Evolutionary conservation across 1,140 invertebrate species (phyloP), one percentile per base, ranked within the genome.

Genomic region (Yoshiicerus persimilis): DNA sequence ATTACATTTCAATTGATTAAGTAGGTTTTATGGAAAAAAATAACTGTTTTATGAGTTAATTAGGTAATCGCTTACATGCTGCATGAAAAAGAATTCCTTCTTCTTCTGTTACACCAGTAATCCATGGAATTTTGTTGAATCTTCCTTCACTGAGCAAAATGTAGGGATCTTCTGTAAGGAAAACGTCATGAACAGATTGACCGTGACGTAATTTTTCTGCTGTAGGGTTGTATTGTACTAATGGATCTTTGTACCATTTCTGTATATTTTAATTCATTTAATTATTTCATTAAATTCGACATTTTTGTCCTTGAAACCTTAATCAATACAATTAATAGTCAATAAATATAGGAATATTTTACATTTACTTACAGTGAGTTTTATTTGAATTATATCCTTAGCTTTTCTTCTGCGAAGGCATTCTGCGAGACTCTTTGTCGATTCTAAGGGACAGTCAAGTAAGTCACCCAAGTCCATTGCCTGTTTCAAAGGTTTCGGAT

Each of bases 11-110:
- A 4, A 64, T 64, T 23, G 20, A 6, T 64, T 64, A 25, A 4
- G 41, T 11, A 20, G 20, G 41, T 47, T 11, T 16, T 4, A 47
- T 10, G 11, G 41, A 4, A 2, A 47, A 66, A n/a, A n/a, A n/a
- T n/a, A n/a, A n/a, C n/a, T 66, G n/a, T 66, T 10, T 23, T 66
- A n/a, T n/a, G n/a, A n/a, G n/a, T n/a, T n/a, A n/a, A n/a, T n/a
- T n/a, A 70, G 11, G 1, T 80, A n/a, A 5, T 34, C 13, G 11
- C 11, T 66, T 77, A 75, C 86, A 39, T 39, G 39, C 70, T 4
- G 88, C 86, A 34, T 87, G 88, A 23, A 89, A 87, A 34, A 89
- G 70, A 6, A 87, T 83, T 4, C 85, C 88, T 89, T 89, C 88
- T 27, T 89, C 85, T 70, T 86, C 30, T 4, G 25, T 85, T 6